Evolutionary conservation across 2,888 invertebrate species (phyloP).

Genomic region (Gymnocheta viridis): DNA sequence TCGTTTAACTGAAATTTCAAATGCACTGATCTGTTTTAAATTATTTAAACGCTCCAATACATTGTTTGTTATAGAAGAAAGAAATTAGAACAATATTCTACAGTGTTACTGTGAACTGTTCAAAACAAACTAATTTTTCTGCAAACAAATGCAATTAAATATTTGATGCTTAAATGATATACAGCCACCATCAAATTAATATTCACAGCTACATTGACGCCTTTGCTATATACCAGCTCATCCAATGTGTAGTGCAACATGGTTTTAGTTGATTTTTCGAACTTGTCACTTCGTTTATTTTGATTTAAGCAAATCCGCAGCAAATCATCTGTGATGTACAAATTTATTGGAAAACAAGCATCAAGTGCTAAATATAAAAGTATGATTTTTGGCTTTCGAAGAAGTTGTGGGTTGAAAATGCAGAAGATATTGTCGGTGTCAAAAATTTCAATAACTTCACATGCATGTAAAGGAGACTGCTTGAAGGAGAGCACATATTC

Average conservation of each 20-base stretch:
- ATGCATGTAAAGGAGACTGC: slow-evolving; percentile 29
- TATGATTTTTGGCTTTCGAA: neutral
- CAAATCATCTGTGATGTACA: slow-evolving; percentile 53
- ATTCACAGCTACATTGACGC: neutral
- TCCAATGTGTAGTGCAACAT: slow-evolving; percentile 52
- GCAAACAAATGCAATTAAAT: slow-evolving; percentile 22
- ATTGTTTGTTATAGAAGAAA: neutral
- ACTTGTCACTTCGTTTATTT: slow-evolving; percentile 23
- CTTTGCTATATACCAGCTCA: neutral
- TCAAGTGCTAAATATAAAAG: neutral
- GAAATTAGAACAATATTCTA: slow-evolving; percentile 11
- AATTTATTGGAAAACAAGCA: slow-evolving; percentile 43
- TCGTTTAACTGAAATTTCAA: slow-evolving; percentile 18
- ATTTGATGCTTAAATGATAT: slow-evolving; percentile 33
- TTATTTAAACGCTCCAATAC: neutral
- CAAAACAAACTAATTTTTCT: neutral
- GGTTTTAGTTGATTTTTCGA: slow-evolving; percentile 9
- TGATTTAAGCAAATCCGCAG: slow-evolving; percentile 52
- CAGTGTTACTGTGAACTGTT: neutral
- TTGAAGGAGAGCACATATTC: slow-evolving; percentile 39
- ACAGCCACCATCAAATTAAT: slow-evolving; percentile 3
- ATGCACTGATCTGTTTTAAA: neutral
- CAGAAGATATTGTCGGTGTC: slow-evolving; percentile 12
- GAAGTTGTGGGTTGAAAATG: neutral
- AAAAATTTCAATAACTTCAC: slow-evolving; percentile 19